Percentiles rank a stretch among this genome's conserved stretches.
Conservation (phyloP, 2,113 vertebrate genomes). For the Steatornis caripensis region DNA sequence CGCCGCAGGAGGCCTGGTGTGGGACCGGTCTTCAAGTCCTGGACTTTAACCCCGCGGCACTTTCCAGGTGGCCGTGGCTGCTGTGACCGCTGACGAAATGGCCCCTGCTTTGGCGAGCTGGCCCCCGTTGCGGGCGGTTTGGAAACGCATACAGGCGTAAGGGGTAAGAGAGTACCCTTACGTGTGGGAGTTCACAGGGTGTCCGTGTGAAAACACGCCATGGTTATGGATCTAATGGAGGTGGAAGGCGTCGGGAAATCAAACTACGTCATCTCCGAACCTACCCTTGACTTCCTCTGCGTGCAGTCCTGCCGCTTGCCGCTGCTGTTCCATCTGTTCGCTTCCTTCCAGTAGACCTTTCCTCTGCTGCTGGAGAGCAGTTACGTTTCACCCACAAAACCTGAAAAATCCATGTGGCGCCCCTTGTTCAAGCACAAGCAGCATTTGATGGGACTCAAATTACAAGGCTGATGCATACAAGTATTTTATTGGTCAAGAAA, state of each 20-base stretch:
- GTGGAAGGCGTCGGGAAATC: background rate
- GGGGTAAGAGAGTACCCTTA: accelerated
- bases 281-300: accelerated
- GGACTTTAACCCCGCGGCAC: background rate
- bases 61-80: background rate
- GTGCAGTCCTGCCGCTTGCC: background rate
- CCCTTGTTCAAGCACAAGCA: background rate
- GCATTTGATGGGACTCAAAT: background rate
- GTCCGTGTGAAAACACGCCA: accelerated
- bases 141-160: accelerated
- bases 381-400: background rate
- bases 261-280: accelerated
- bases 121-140: accelerated
- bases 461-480: background rate
- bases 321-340: accelerated
- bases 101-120: background rate
- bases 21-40: background rate
- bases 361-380: background rate
- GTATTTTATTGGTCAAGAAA: background rate
- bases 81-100: background rate
- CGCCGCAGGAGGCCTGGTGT: background rate
- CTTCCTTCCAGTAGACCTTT: background rate
- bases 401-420: background rate
- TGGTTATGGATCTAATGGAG: background rate
- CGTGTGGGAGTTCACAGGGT: accelerated